Conservation (phyloP, 2,797 vertebrate genomes). For the Antennarius maculatus region DNA sequence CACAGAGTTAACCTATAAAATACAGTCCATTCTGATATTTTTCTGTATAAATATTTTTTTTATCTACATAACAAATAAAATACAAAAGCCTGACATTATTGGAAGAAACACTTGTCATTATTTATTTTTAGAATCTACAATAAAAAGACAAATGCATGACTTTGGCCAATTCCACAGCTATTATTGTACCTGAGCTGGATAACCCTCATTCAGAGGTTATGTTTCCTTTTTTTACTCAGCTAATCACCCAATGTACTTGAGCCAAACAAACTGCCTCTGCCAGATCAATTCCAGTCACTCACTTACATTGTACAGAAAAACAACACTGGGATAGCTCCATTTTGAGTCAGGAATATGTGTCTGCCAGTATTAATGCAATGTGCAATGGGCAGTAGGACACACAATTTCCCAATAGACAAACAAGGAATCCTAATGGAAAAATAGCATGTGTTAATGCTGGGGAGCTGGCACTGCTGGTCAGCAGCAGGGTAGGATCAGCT, state of each 20-base stretch:
- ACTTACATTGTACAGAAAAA: conserved; percentile 59
- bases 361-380: conserved; percentile 61
- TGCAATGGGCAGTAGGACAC: conserved; percentile 47
- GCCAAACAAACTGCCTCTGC: conserved; percentile 64
- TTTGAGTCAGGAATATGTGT: conserved; percentile 39
- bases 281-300: conserved; percentile 52
- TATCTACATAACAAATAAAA: neutral
- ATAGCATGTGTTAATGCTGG: conserved; percentile 50
- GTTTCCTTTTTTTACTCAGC: conserved; percentile 67
- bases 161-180: conserved; percentile 53
- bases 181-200: conserved; percentile 58
- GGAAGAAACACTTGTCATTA: conserved; percentile 17
- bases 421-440: conserved; percentile 69
- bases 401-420: conserved; percentile 65
- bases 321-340: conserved; percentile 53
- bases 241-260: conserved; percentile 72
- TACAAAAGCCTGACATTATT: conserved; percentile 18
- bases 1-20: neutral
- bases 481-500: conserved; percentile 1
- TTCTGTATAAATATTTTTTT: too few species aligned
- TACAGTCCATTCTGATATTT: too few species aligned
- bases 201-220: conserved; percentile 55
- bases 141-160: conserved; percentile 65
- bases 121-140: conserved; percentile 30
- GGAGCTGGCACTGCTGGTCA: conserved; percentile 26